Base-by-base conservation (phyloP, 2,113 vertebrate species). In the Sciurus niger region DNA sequence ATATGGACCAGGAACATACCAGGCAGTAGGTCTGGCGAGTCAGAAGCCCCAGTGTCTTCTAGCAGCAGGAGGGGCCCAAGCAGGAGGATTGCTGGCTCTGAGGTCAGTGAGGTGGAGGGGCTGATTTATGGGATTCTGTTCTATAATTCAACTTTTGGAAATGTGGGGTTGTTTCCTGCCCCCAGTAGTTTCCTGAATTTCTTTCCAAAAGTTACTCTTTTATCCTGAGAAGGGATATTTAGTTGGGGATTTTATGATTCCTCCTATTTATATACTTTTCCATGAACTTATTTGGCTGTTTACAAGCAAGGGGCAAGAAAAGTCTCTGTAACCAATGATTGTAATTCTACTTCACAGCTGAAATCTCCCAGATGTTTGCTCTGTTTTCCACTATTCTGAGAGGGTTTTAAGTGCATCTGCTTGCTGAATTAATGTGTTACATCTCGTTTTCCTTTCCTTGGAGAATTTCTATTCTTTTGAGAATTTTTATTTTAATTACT, bases 321-420 rank as follows among this genome's bases (percentile, higher is more conserved):
- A 92, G 80, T 51, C 77, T 96, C 80, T 96, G 87, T 67, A 95
- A 84, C 46, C 46, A 94, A 78, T 78, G 67, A 76, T 1, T 72
- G 72, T 48, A 93, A 92, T 96, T 95, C 88, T 89, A 90, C 28
- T 93, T 72, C 76, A 79, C 76, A 90, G 77, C 28, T 96, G 80
- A 97, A 95, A 77, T 82, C 48, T 90, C 92, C 96, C 95, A 98
- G 93, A 94, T 95, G 87, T 95, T 93, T 78, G 80, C 30, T 93
- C 53, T 93, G 60, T 80, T 93, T 96, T 48, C 40, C 51, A 77
- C 73, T 84, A 58, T 87, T 40, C 65, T 74, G 34, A 80, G 77
- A 95, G 90, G 30, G 43, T 87, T 93, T 84, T 83, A 83, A 48
- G 96, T 84, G 53, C 43, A 93, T 95, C 53, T 78, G 40, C 43